A percentile compares a stretch with the other conserved stretches of the same genome.
phyloP scores from a whole-genome alignment of 2,888 invertebrate genomes.

The Lissocephala sabroskyi region DNA sequence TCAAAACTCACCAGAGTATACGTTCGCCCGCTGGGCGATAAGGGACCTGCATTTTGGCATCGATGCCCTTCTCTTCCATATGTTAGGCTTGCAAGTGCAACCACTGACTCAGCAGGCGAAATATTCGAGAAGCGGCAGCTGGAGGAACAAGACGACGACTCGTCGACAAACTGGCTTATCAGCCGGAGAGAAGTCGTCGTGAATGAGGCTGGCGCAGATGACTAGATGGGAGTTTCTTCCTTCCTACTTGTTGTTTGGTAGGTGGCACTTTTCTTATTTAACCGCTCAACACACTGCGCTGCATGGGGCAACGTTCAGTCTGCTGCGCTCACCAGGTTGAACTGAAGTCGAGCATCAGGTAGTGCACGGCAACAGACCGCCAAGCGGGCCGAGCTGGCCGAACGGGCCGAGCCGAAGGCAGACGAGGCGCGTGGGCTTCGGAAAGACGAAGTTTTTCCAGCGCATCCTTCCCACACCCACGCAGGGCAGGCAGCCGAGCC shows the following conservation, averaged over 20 bases:
- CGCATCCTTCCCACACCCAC: conserved; percentile 15
- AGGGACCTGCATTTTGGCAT: conserved; percentile 43
- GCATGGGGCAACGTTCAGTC: conserved; percentile 55
- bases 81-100: no score
- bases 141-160: conserved; percentile 10
- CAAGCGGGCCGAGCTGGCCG: no score
- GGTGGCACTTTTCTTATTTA: conserved; percentile 65
- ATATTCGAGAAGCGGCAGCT: conserved; percentile 22
- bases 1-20: conserved; percentile 43
- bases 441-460: conserved; percentile 23
- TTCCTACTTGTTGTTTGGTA: conserved; percentile 45
- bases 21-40: conserved; percentile 32
- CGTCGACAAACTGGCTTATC: no score
- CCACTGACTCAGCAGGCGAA: no score
- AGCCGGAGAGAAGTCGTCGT: no score
- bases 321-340: conserved; percentile 68
- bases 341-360: conserved; percentile 67
- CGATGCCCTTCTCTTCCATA: conserved; percentile 49
- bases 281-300: conserved; percentile 58
- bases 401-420: background rate
- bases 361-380: conserved; percentile 27
- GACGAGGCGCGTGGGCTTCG: conserved; percentile 4
- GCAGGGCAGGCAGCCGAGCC: conserved; percentile 9
- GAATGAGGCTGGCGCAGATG: conserved; percentile 34
- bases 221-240: conserved; percentile 46